Evolutionary conservation across 2,888 invertebrate species (phyloP).

Genomic region (Epiperipatus broadwayi): DNA sequence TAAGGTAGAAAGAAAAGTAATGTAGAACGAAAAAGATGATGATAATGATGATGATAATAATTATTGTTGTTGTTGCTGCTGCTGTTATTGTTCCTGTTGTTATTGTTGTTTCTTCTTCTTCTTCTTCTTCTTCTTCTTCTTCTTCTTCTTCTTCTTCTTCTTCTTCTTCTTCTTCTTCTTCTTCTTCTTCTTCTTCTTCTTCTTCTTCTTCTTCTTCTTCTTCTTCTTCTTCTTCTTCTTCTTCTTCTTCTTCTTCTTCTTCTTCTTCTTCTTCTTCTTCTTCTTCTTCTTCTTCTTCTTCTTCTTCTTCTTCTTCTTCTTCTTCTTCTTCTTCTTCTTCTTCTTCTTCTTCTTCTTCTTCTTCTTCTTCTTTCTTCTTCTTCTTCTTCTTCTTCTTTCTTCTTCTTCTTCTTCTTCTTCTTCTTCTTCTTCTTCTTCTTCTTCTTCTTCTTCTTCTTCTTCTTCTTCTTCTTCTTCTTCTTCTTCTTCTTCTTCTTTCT

Average conservation of each 20-base stretch:
- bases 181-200: slow-evolving; percentile 12
- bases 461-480: too few relatives aligned
- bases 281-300: neutral
- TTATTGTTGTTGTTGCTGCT: slow-evolving; percentile 13
- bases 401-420: too few relatives aligned
- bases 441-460: too few relatives aligned
- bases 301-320: neutral
- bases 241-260: neutral
- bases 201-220: slow-evolving; percentile 4
- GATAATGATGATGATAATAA: too few relatives aligned
- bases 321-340: slow-evolving; percentile 7
- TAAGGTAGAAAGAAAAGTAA: too few relatives aligned
- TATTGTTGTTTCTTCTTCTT: slow-evolving; percentile 7
- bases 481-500: too few relatives aligned
- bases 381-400: slow-evolving; percentile 7
- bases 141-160: slow-evolving; percentile 8
- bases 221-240: neutral
- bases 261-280: neutral
- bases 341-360: neutral
- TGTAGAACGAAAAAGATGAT: too few relatives aligned
- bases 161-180: slow-evolving; percentile 8
- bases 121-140: slow-evolving; percentile 11
- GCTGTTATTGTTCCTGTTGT: slow-evolving; percentile 9
- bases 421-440: too few relatives aligned
- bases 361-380: slow-evolving; percentile 1